Evolutionary conservation across 2,888 invertebrate species (phyloP).

Genomic region (Oegoconia quadripuncta): DNA sequence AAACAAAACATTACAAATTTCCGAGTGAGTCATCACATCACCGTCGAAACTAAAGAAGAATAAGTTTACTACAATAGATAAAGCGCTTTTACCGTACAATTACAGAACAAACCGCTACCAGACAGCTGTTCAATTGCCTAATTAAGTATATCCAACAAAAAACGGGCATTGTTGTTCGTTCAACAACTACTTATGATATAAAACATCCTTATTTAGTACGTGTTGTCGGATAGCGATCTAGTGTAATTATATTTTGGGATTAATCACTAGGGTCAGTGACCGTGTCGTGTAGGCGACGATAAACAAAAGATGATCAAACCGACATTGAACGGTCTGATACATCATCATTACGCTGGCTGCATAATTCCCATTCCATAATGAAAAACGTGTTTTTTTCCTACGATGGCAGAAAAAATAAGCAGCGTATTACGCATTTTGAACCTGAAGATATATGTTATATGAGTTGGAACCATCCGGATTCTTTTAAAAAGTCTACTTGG

Average conservation of each 20-base stretch:
- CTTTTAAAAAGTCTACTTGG: neutral
- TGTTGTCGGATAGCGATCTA: constrained; percentile 52
- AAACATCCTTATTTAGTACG: constrained; percentile 58
- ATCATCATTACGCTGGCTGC: too few species aligned
- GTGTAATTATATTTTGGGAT: constrained; percentile 60
- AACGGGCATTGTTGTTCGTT: constrained; percentile 29
- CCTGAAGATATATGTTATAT: constrained; percentile 11
- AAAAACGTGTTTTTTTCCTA: too few species aligned
- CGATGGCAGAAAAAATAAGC: too few species aligned
- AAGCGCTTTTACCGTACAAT: constrained; percentile 13
- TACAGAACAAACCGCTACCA: constrained; percentile 33
- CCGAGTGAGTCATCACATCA: too few species aligned
- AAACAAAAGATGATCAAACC: constrained; percentile 16
- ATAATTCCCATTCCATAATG: too few species aligned
- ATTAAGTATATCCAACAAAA: constrained; percentile 46
- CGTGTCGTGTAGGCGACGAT: constrained; percentile 18
- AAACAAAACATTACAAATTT: too few species aligned
- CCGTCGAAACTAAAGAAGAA: too few species aligned
- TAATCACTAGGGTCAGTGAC: constrained; percentile 39
- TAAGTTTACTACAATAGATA: too few species aligned
- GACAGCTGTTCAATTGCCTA: constrained; percentile 30
- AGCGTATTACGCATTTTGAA: constrained; percentile 3
- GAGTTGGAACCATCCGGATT: constrained; percentile 14
- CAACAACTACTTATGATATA: constrained; percentile 38
- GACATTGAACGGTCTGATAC: neutral